Base-by-base conservation (phyloP, 2,113 vertebrate species). In the Osmerus eperlanus region DNA sequence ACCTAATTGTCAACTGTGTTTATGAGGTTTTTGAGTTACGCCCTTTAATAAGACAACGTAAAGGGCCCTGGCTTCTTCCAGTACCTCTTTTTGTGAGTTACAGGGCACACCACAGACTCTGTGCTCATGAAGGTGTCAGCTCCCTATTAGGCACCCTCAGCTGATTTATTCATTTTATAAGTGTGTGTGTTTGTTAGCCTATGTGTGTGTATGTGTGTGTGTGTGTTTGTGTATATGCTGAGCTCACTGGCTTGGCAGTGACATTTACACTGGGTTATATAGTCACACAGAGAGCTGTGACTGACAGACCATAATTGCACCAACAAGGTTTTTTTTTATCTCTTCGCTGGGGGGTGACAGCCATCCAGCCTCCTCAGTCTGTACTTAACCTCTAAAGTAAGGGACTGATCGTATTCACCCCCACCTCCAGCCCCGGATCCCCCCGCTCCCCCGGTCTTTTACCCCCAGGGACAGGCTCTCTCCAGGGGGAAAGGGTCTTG, bases 71-170 rank as follows among this genome's bases (percentile, higher is more conserved):
- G 60, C 69, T 73, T 71, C 73, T 75, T 9, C 36, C 36, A 41
- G 6, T 85, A 72, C 64, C 79, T 84, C 28, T 32, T 78, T 65
- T 77, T 75, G 81, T 78, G 66, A 76, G 76, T 72, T 70, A 78
- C 70, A 74, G 68, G 60, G 58, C 52, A 28, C 72, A 73, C 79
- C 67, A 80, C 29, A 60, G 77, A 82, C 76, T 73, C 78, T 68
- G 51, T 65, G 75, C 81, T 67, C 67, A 87, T 87, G 86, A 87
- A 88, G 69, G 77, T 86, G 84, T 85, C 80, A 81, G 67, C 78
- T 84, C 73, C 81, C 79, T 84, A 84, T 85, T 82, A 82, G 69
- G 75, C 81, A 82, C 52, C 79, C 76, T 56, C 68, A 78, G 70
- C 83, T 60, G 82, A 83, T 85, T 78, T 78, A 80, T 76, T 81